Evolutionary conservation across 2,113 vertebrate species (phyloP), one percentile per base, ranked within the genome.

Genomic region (Phrynosoma platyrhinos): DNA sequence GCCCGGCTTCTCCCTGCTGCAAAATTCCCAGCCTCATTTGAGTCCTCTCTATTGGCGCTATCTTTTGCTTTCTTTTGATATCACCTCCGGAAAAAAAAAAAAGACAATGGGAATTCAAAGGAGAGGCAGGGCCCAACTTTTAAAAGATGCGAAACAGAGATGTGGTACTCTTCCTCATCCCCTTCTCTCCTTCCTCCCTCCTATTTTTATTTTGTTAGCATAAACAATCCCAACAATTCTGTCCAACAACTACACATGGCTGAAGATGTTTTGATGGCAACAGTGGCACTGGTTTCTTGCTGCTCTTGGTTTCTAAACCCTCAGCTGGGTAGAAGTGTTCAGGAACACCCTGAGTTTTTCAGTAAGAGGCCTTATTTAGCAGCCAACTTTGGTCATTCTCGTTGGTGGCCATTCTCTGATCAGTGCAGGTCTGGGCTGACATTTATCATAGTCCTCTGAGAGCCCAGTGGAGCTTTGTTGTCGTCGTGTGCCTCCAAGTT

Each of bases 11-110:
- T 25, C 71, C 79, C 68, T 87, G 16, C 93, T 0, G 4, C 92
- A 79, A 72, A 91, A 88, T 94, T 95, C 94, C 95, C 96, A 96
- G 95, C 72, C 92, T 87, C 75, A 90, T 93, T 94, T 95, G 96
- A 96, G 95, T 96, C 89, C 95, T 91, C 95, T 96, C 94, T 94
- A 74, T 89, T 82, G 81, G 81, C 80, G 93, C 93, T 94, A 87
- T 92, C 91, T 89, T 66, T 16, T 9, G 55, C 40, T 23, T 27
- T n/a, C 64, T 72, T 52, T 32, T 8, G 66, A n/a, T 55, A 90
- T 92, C 93, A 89, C 75, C 82, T 79, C 77, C 62, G 88, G 12
- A 62, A 58, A 58, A 16, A 16, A 58, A 62, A 58, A 58, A 16
- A 16, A 91, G 91, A 92, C 92, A 84, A 92, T 88, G 66, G 85